Conservation (phyloP, 2,113 vertebrate genomes). For the Gymnogyps californianus region DNA sequence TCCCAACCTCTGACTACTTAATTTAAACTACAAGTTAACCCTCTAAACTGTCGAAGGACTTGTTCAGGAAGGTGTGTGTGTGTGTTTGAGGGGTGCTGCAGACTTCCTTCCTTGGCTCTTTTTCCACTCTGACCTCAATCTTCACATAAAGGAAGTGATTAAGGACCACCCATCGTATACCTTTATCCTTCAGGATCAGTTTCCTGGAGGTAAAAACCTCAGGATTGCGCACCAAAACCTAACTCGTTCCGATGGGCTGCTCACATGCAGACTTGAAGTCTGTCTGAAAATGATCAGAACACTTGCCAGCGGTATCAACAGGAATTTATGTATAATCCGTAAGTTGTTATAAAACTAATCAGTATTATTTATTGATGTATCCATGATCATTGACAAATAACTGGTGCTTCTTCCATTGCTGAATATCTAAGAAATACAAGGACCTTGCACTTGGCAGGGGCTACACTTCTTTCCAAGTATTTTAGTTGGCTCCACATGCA, state of each 20-base stretch:
- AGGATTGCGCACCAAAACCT: not conserved
- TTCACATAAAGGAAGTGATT: constrained; percentile 47
- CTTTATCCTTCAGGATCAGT: constrained; percentile 34
- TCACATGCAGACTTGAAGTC: not conserved
- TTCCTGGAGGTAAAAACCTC: constrained; percentile 43
- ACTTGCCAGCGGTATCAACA: not conserved
- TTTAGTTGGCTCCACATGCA: not conserved
- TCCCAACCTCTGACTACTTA: not conserved
- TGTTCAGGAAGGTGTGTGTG: not conserved
- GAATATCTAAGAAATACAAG: not conserved
- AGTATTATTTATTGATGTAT: not conserved
- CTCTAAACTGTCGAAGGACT: not conserved
- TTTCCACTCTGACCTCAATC: constrained; percentile 25
- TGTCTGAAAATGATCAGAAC: not conserved
- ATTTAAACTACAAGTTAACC: not conserved
- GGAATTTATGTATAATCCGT: not conserved
- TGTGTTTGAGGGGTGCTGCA: constrained; percentile 6
- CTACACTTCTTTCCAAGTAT: not conserved
- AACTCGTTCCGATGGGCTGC: not conserved
- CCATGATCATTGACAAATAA: not conserved
- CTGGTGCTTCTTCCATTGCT: not conserved
- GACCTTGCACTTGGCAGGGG: not conserved
- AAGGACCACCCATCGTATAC: constrained; percentile 29
- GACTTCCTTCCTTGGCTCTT: constrained; percentile 47
- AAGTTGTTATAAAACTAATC: not conserved